A percentile compares a stretch with the other conserved stretches of the same genome.
Conservation (phyloP, 2,888 invertebrate species). For the Polymixis flavicincta region DNA sequence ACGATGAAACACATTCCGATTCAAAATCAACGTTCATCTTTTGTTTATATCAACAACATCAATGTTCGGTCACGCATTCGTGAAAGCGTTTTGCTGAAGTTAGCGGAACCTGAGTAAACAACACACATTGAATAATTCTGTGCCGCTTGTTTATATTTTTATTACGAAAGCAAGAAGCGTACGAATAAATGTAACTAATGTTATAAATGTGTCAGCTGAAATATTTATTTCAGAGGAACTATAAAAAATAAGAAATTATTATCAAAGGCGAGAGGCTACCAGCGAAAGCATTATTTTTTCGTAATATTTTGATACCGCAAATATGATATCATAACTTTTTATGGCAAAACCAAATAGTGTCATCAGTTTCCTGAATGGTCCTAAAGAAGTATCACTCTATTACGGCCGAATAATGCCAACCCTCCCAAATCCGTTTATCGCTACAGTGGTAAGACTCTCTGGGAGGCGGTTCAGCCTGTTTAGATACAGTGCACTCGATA, state of each 20-base stretch:
- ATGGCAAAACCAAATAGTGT: conserved; percentile 87
- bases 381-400: conserved; percentile 86
- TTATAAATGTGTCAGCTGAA: conserved; percentile 49
- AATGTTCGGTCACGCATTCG: conserved; percentile 47
- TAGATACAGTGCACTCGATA: conserved; percentile 83
- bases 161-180: conserved; percentile 34
- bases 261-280: conserved; percentile 68
- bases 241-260: conserved; percentile 71
- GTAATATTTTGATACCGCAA: conserved; percentile 85
- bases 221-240: conserved; percentile 53
- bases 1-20: conserved; percentile 29
- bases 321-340: conserved; percentile 88
- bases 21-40: conserved; percentile 39
- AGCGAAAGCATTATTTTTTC: conserved; percentile 77
- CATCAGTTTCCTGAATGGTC: conserved; percentile 85
- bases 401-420: conserved; percentile 82
- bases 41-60: conserved; percentile 45
- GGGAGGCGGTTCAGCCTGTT: conserved; percentile 76
- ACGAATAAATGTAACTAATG: conserved; percentile 48
- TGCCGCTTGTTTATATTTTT: conserved; percentile 39
- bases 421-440: conserved; percentile 87
- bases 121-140: conserved; percentile 47
- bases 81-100: conserved; percentile 46
- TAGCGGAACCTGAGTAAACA: conserved; percentile 45
- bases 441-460: conserved; percentile 79